Evolutionary conservation across 2,888 invertebrate species (phyloP).

Genomic region (Erpobdella octoculata): DNA sequence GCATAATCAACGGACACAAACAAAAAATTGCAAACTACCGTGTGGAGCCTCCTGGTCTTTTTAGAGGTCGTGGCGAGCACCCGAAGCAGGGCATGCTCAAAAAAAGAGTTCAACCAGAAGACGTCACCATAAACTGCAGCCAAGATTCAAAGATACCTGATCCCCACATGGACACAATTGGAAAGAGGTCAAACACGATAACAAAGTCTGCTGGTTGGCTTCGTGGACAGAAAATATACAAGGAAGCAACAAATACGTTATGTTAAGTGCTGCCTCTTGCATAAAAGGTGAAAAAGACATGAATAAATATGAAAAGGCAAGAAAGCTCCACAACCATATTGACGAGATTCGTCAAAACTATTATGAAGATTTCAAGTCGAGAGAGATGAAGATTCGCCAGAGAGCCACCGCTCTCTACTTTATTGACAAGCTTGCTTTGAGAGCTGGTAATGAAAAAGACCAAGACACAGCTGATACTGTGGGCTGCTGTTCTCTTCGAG

Average conservation of each 20-base stretch:
- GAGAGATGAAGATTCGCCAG: constrained; percentile 96
- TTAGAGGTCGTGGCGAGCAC: background rate
- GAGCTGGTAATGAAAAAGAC: constrained; percentile 97
- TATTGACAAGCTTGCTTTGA: constrained; percentile 81
- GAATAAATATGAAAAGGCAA: constrained; percentile 94
- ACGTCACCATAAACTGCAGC: background rate
- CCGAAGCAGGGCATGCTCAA: background rate
- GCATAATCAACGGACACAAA: background rate
- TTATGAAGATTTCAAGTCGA: constrained; percentile 59
- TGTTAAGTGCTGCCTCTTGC: background rate
- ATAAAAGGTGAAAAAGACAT: constrained; percentile 86
- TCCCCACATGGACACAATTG: background rate
- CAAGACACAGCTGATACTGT: constrained; percentile 94
- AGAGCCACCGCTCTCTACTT: constrained; percentile 91
- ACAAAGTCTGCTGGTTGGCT: background rate
- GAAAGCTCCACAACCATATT: constrained; percentile 79
- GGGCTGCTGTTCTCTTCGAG: constrained; percentile 91
- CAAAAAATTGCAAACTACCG: background rate
- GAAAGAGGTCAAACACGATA: background rate
- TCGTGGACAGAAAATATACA: background rate
- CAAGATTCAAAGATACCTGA: background rate
- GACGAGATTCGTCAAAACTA: constrained; percentile 73
- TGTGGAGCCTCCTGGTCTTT: background rate
- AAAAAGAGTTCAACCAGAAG: background rate
- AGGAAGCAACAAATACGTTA: background rate